These are phyloP conservation scores for Ophioderma brevispina DNA, from an alignment of 35 echinoderm and acorn worm species.

Conservation along the genomic window DNA sequence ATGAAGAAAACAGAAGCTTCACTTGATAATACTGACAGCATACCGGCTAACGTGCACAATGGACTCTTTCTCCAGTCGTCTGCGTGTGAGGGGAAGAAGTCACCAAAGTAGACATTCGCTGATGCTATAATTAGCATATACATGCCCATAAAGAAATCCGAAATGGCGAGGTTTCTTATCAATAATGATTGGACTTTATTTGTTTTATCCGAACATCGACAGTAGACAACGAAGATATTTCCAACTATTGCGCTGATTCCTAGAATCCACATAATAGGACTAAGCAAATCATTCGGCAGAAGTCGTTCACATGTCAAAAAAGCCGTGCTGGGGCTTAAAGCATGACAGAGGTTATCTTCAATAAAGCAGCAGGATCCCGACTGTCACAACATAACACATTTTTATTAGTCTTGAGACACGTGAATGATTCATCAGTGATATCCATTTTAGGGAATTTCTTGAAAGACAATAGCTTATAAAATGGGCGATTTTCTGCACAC, in stretches of 20 bases:
- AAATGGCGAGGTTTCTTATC: slow-evolving; percentile 40
- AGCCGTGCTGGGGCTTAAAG: neutral
- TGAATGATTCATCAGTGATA: neutral
- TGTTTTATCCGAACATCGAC: neutral
- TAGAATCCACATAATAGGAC: neutral
- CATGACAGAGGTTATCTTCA: neutral
- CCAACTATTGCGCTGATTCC: neutral
- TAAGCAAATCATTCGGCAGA: neutral
- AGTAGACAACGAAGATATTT: neutral
- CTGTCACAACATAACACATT: neutral
- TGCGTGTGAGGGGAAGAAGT: neutral
- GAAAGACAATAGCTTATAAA: neutral
- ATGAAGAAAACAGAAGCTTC: slow-evolving; percentile 17
- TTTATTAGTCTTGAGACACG: neutral
- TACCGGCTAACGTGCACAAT: neutral
- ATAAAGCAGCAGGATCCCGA: neutral
- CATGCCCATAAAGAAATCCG: slow-evolving; percentile 47
- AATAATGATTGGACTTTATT: slow-evolving; percentile 11
- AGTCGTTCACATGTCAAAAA: neutral
- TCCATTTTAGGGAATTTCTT: neutral
- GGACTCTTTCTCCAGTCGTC: neutral
- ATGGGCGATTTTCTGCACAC: neutral
- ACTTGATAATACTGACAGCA: slow-evolving; percentile 3
- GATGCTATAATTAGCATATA: neutral
- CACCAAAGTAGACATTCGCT: neutral